Base-by-base conservation (phyloP, 2,888 invertebrate species). In the Mesorhabditis belari region DNA sequence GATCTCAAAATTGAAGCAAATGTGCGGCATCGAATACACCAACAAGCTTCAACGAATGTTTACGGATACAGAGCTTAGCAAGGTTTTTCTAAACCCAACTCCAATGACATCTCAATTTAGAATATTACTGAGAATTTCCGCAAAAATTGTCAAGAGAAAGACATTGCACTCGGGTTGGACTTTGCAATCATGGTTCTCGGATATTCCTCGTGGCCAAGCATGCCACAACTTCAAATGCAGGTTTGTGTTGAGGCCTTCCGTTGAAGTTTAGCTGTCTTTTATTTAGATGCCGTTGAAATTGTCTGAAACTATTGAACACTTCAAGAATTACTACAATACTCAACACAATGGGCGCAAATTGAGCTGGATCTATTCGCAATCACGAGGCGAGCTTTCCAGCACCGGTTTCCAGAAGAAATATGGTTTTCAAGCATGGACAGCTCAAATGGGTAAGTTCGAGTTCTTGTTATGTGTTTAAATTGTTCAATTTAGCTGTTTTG, bases 1-100 rank as follows among this genome's bases (percentile, higher is more conserved):
- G 96, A 98, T 98, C 86, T 94, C 94, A 75, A 98, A 98, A 86
- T 85, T 98, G 76, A 99, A 98, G 81, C 85, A 95, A 83, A 94
- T 95, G 53, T 98, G 98, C 85, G 98, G 98, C 12, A 98, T 95
- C 83, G 98, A 99, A 82, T 99, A 98, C 82, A 99, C 98, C 24
- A 92, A 92, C 70, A 98, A 98, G 84, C 85, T 98, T 71, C 96
- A 98, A 83, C 87, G 96, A 76, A 98, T 98, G 98, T 96, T 98
- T 87, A 86, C 92, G 87, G 98, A 99, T 83, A 93, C 96, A 79
- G 95, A 94, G 58, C 89, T 96, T 25, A 95, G 95, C 21, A 96
- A 96, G 85, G 95, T 95, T 82, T 99, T 96, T 98, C 98, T 98
- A 64, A 95, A n/a, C n/a, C n/a, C n/a, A 62, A 50, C n/a, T n/a